Evolutionary conservation across 2,797 vertebrate species (phyloP).

Genomic region (Sebastes oblongus): DNA sequence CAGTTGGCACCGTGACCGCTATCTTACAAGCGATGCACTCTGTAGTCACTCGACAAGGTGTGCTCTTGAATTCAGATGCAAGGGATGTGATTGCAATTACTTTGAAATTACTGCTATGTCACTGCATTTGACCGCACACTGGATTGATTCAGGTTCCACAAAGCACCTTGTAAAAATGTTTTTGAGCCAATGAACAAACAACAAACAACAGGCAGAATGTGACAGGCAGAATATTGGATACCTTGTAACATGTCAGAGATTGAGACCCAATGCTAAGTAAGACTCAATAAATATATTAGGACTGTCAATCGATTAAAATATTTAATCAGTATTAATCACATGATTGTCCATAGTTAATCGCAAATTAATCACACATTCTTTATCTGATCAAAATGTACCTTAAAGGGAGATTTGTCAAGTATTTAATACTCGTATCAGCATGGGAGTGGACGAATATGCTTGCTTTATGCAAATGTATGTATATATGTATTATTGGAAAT

Average conservation of each 20-base stretch:
- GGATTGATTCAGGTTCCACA: background rate
- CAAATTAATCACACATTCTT: background rate
- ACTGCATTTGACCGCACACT: background rate
- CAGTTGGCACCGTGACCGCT: background rate
- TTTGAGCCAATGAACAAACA: background rate
- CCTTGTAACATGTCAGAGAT: too few relatives aligned
- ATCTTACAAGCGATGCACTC: background rate
- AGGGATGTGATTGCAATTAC: constrained; percentile 1
- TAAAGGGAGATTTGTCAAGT: too few relatives aligned
- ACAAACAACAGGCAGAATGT: background rate
- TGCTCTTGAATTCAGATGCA: background rate
- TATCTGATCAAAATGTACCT: too few relatives aligned
- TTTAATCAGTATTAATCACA: background rate
- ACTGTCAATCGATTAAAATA: background rate
- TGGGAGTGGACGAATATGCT: too few relatives aligned
- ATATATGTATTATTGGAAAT: too few relatives aligned
- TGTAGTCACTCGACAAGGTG: background rate
- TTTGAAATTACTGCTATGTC: constrained; percentile 10
- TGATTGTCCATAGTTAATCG: background rate
- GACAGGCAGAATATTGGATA: background rate
- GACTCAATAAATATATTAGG: background rate
- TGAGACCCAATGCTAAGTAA: background rate
- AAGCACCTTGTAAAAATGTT: background rate
- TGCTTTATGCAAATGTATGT: too few relatives aligned
- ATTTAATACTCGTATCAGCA: too few relatives aligned